Evolutionary conservation across 1,140 invertebrate species (phyloP).

Genomic region (Saxidomus purpurata): DNA sequence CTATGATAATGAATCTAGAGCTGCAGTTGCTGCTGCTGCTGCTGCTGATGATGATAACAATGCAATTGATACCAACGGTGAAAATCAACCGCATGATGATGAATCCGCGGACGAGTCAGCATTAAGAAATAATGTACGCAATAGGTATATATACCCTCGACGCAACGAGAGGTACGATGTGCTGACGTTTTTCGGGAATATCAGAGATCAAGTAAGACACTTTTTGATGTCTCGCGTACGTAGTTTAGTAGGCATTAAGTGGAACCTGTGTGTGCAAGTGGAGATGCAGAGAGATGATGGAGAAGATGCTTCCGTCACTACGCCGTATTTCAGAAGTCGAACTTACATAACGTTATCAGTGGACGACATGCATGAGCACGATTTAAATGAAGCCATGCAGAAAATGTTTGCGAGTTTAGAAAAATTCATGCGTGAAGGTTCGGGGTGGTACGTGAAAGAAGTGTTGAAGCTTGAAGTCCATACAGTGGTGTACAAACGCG

Average conservation of each 20-base stretch:
- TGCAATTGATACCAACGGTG: too few species aligned
- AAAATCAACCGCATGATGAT: too few species aligned
- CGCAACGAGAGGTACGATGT: slow-evolving; percentile 18
- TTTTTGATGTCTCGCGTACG: slow-evolving; percentile 7
- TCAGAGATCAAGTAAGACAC: slow-evolving; percentile 24
- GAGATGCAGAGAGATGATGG: slow-evolving; percentile 28
- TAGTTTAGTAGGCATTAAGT: slow-evolving; percentile 30
- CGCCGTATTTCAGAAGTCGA: slow-evolving; percentile 36
- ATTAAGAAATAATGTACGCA: background rate
- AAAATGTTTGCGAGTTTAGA: slow-evolving; percentile 35
- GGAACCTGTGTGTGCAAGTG: slow-evolving; percentile 52
- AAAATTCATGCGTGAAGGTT: slow-evolving; percentile 29
- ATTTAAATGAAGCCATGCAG: slow-evolving; percentile 37
- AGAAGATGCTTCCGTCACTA: background rate
- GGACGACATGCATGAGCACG: background rate
- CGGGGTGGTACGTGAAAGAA: slow-evolving; percentile 41
- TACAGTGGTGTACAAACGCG: too few species aligned
- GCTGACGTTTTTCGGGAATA: slow-evolving; percentile 47
- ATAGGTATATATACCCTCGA: slow-evolving; percentile 32
- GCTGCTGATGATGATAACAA: too few species aligned
- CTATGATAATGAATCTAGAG: too few species aligned
- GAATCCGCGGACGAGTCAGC: too few species aligned
- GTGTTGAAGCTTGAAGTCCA: slow-evolving; percentile 40
- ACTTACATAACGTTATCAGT: background rate
- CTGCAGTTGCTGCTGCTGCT: too few species aligned